phyloP scores from a whole-genome alignment of 2,113 vertebrate species.

The Pholis gunnellus region DNA sequence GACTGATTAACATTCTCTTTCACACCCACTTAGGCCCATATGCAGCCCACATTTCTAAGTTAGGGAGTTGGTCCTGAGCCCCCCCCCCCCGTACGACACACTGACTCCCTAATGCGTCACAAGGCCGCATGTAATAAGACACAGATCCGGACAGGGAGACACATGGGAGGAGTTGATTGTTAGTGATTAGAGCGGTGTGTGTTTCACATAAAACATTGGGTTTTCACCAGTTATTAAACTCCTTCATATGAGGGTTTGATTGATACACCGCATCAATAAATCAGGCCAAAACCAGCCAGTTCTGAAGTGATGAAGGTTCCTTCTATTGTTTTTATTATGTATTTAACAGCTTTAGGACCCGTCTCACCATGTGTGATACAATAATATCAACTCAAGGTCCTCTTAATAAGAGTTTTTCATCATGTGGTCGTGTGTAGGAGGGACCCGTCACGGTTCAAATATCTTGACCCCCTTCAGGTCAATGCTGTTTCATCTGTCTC shows the following conservation, averaged over 20 bases:
- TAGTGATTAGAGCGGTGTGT: too few species aligned
- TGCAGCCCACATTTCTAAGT: constrained; percentile 57
- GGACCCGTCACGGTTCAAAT: neutral
- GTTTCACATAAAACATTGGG: neutral
- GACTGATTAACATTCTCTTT: constrained; percentile 69
- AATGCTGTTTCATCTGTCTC: neutral
- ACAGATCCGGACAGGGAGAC: constrained; percentile 39
- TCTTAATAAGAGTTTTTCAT: neutral
- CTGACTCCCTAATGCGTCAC: constrained; percentile 44
- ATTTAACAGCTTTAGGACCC: neutral
- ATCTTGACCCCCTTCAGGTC: neutral
- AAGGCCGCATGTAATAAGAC: constrained; percentile 49
- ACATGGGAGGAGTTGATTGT: constrained; percentile 21
- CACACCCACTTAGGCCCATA: constrained; percentile 62
- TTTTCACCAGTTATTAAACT: constrained; percentile 33
- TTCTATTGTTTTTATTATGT: neutral
- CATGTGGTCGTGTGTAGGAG: neutral
- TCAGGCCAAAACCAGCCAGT: neutral
- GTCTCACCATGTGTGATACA: neutral
- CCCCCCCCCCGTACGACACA: neutral
- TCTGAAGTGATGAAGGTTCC: neutral
- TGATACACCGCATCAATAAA: constrained; percentile 5
- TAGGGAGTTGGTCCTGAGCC: constrained; percentile 32
- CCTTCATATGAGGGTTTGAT: neutral
- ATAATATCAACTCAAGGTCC: neutral